Base-by-base conservation (phyloP, 2,113 vertebrate species). In the Sander vitreus region DNA sequence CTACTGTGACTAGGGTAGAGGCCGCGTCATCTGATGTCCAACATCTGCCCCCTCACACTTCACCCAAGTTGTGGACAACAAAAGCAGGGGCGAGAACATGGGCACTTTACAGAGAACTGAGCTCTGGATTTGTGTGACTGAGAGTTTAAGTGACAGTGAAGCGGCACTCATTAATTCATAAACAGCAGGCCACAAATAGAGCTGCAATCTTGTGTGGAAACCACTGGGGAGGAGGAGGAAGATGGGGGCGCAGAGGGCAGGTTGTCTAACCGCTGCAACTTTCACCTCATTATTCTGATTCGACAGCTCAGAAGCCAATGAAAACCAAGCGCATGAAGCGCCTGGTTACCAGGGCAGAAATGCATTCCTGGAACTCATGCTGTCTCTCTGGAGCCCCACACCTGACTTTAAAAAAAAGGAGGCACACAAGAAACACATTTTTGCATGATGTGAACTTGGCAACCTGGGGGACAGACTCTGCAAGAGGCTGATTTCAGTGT, bases 341-440 rank as follows among this genome's bases (percentile, higher is more conserved):
- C 86, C 85, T 21, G n/a, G 96, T 96, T 94, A 94, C 94, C 69
- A 4, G 76, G 86, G 80, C 62, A 86, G 82, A 89, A 80, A 86
- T 25, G 59, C 54, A 59, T 76, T 88, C 75, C 84, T 73, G 63
- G 72, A 76, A 70, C 60, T 63, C 78, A 18, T 0, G 21, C 63
- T 33, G 62, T 63, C 55, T 77, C 66, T 79, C 50, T 18, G 47
- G 69, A 76, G 51, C n/a, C n/a, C 11, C 55, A 27, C 14, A 0
- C 73, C 63, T 55, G 64, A 80, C 67, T 69, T 76, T 53, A 25
- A 78, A 57, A 19, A 75, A 19, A 75, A 47, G 3, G 30, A 51
- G 2, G 50, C 51, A 67, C 33, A 72, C 23, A 50, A 39, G 27
- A 73, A 74, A 63, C 57, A 25, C 33, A 30, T 39, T 51, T 59